Evolutionary conservation across 2,113 vertebrate genomes (phyloP), one percentile per base, ranked within the genome.

Genomic region (Erpornis zantholeuca): DNA sequence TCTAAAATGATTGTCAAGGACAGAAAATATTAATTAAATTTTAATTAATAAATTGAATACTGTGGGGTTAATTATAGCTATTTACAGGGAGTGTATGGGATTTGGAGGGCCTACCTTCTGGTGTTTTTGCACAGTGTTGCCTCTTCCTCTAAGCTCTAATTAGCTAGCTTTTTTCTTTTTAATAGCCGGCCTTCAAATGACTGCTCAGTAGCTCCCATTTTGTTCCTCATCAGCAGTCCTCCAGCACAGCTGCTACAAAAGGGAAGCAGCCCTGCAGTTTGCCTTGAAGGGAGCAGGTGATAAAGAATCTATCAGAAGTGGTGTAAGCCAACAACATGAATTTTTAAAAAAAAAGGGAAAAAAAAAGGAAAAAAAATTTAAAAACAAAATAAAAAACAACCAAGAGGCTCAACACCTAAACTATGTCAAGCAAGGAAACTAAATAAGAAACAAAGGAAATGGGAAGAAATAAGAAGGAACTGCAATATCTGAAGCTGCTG

Each of bases 21-120:
- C 60, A 92, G 75, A 86, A 95, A 88, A 94, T 84, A 96, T 95
- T 96, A 91, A 93, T 96, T 97, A 95, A 96, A 93, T 71, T 96
- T 96, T 94, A 94, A 97, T 96, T 96, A 79, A 96, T 95, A 92
- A 96, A 97, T 92, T 93, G 88, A 96, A 90, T 75, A 92, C 75
- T 61, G 24, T 57, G 57, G 29, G 53, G 82, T 86, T 96, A 96
- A 96, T 97, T 94, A 96, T 8, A 95, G 88, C 75, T 91, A 85
- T 92, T 95, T 95, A 86, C 25, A 82, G 80, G 88, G 80, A 96
- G 70, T 68, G 36, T 59, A 87, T 54, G 52, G 73, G 86, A 96
- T 96, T 93, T 94, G 88, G 49, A 97, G 75, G 70, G 68, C 81
- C 54, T 72, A 42, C 85, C 94, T 97, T 96, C 86, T 95, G 92